Evolutionary conservation across 2,113 vertebrate genomes (phyloP), one percentile per base, ranked within the genome.

Genomic region (Carettochelys insculpta): DNA sequence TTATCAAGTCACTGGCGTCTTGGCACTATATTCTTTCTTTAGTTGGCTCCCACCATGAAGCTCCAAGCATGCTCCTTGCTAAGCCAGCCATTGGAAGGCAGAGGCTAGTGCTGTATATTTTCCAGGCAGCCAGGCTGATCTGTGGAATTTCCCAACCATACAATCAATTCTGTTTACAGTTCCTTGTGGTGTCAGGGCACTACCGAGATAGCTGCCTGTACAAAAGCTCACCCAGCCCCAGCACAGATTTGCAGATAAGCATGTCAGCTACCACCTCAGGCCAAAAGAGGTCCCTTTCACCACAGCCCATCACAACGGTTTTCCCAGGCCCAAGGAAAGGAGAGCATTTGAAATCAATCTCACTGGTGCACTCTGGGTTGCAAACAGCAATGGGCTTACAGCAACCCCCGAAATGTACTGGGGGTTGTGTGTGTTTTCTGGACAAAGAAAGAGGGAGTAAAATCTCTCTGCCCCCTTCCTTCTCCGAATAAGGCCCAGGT

Each of bases 181-280:
- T 53, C 78, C 38, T 24, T 25, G 77, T 77, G 58, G 14, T n/a
- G 65, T 20, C 56, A 56, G 41, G 83, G 31, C 83, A 77, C 82
- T 47, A 25, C 12, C 11, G 50, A 50, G 77, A 76, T 51, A 48
- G 53, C 34, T 65, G 48, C n/a, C 22, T 41, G 47, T 80, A 56
- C 81, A 78, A 85, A 45, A 5, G n/a, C 73, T 25, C 68, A 34
- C 51, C 31, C 20, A 9, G 48, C 29, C 51, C 71, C 5, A 4
- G 16, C 47, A 19, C 54, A 65, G 54, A 78, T 82, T 61, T 45
- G 50, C 10, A 48, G 87, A 58, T 20, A 85, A 83, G 80, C 53
- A 13, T 11, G 68, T 61, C 91, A 45, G 51, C 86, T 43, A 80
- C 87, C 78, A 54, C 65, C 65, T 65, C 80, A 12, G 50, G 65